Base-by-base conservation (phyloP, 2,797 vertebrate species). In the Sphenodon punctatus region DNA sequence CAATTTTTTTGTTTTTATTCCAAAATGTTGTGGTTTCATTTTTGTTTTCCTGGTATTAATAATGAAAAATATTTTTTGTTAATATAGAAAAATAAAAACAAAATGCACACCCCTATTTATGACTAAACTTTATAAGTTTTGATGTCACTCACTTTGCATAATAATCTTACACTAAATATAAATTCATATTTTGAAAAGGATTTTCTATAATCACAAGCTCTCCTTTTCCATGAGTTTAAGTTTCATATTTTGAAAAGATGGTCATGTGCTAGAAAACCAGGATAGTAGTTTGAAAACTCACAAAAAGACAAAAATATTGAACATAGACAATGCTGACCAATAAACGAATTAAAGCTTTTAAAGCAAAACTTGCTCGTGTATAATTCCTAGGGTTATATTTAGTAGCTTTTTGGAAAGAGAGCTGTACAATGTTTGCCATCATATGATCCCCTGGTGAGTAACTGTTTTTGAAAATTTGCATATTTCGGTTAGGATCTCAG, bases 401-500 rank as follows among this genome's bases (percentile, higher is more conserved):
- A 23, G 20, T 60, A 27, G 34, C 14, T 45, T 41, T 45, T 32
- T 67, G 30, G 55, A 38, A 67, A n/a, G n/a, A 73, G 30, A 72
- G 20, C 3, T 73, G 0, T 32, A 43, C 25, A 19, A 9, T 51
- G 75, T 46, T 75, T 49, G 49, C 34, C 15, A 7, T 34, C 75
- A 0, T n/a, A 34, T 7, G 27, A 43, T 67, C 38, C 6, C 42
- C 60, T 49, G 9, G 69, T 46, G 16, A 32, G 6, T 56, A 30
- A 15, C 8, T 46, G 5, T 42, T 56, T 7, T 56, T 75, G 30
- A 42, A 32, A 5, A 10, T 73, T 70, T 68, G 6, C 7, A 6
- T 86, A 58, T 82, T 75, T 60, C 17, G n/a, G n/a, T 68, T 74
- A 30, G 11, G n/a, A n/a, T n/a, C n/a, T n/a, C n/a, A n/a, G n/a